Percentiles rank a stretch among this genome's conserved stretches.
Evolutionary conservation across 2,113 vertebrate species (phyloP).

Genomic region (Thalassarche chlororhynchos): DNA sequence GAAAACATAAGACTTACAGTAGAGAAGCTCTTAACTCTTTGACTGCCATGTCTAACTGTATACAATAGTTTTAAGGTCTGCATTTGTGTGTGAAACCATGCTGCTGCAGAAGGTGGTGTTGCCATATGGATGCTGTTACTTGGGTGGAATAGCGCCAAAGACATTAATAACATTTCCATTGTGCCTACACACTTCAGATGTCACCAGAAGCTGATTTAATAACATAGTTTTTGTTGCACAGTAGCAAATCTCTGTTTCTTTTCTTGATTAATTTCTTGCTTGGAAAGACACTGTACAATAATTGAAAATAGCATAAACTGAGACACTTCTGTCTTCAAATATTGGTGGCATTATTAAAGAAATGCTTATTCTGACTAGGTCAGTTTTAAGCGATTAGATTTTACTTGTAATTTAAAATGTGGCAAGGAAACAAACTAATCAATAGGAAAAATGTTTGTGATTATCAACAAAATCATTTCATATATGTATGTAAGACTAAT

Average conservation of each 20-base stretch:
- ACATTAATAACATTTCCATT: constrained; percentile 15
- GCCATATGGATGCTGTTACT: constrained; percentile 28
- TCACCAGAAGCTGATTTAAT: neutral
- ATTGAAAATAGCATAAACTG: neutral
- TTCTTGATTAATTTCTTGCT: neutral
- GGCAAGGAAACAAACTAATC: neutral
- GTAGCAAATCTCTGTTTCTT: neutral
- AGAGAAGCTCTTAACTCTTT: neutral
- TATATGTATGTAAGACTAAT: neutral
- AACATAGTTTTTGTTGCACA: neutral
- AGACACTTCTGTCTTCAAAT: neutral
- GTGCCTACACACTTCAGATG: neutral
- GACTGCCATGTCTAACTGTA: neutral
- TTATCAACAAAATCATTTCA: neutral
- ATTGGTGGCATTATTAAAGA: neutral
- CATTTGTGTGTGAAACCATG: neutral
- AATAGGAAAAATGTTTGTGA: neutral
- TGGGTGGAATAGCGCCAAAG: neutral
- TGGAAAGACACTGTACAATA: neutral
- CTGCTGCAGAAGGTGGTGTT: neutral
- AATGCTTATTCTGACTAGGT: neutral
- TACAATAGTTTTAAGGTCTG: neutral
- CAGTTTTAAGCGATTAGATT: neutral
- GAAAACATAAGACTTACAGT: neutral
- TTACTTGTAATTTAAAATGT: neutral